These are phyloP conservation scores for Molorchus minor DNA, from an alignment of 2,888 invertebrate genomes.

Conservation along the genomic window DNA sequence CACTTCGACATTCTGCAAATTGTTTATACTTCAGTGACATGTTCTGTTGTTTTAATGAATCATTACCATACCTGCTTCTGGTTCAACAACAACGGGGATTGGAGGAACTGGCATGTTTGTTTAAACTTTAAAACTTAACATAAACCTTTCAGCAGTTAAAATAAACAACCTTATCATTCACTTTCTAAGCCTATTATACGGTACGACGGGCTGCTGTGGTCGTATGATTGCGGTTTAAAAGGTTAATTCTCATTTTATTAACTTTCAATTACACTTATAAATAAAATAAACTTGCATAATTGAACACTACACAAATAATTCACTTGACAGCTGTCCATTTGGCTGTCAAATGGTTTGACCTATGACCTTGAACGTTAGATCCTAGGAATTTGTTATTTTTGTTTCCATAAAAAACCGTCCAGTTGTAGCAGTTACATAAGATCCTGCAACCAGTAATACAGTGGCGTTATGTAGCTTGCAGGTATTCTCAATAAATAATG, in stretches of 20 bases:
- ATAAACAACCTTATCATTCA: constrained; percentile 36
- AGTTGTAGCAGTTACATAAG: no score
- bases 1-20: constrained; percentile 60
- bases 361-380: constrained; percentile 19
- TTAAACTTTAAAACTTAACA: constrained; percentile 29
- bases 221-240: constrained; percentile 25
- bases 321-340: constrained; percentile 38
- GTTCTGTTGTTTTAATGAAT: constrained; percentile 46
- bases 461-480: no score
- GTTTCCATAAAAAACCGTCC: no score
- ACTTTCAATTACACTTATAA: constrained; percentile 38
- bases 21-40: constrained; percentile 35
- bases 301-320: constrained; percentile 36
- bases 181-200: constrained; percentile 18
- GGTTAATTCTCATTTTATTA: constrained; percentile 37
- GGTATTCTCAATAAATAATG: no score
- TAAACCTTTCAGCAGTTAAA: constrained; percentile 34
- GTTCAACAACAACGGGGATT: constrained; percentile 51
- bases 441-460: no score
- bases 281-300: constrained; percentile 48
- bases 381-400: not conserved
- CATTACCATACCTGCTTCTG: constrained; percentile 55
- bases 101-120: constrained; percentile 53
- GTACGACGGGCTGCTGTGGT: constrained; percentile 21
- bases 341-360: constrained; percentile 20